phyloP scores from a whole-genome alignment of 2,113 vertebrate genomes.

The Bufo bufo region DNA sequence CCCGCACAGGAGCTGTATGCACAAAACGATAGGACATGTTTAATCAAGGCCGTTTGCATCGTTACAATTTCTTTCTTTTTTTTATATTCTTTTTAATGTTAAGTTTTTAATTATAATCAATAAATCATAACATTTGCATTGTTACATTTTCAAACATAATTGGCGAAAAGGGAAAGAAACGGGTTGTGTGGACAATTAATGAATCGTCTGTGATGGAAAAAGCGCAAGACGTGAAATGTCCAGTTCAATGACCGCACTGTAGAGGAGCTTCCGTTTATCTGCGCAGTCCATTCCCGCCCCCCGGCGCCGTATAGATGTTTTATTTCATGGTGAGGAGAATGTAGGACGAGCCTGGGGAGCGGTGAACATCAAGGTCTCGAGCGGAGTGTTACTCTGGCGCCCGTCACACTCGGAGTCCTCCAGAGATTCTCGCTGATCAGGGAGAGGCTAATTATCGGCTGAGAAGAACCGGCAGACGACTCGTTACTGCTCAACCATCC shows the following conservation, averaged over 20 bases:
- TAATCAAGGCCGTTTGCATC: neutral
- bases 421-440: neutral
- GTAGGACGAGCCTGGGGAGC: conserved; percentile 5
- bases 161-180: no score
- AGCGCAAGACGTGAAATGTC: neutral
- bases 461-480: conserved; percentile 5
- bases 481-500: conserved; percentile 20
- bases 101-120: no score
- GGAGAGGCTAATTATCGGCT: conserved; percentile 32
- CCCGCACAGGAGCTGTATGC: neutral
- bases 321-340: conserved; percentile 14
- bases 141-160: neutral
- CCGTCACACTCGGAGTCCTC: neutral
- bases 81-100: no score
- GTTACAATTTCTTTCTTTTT: neutral
- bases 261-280: neutral
- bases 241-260: neutral
- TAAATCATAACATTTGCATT: no score
- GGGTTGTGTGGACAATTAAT: no score
- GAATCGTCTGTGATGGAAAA: neutral
- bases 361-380: conserved; percentile 30
- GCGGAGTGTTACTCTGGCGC: neutral
- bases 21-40: neutral
- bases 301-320: neutral
- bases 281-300: neutral